phyloP scores from a whole-genome alignment of 2,113 vertebrate species.

The Gymnogyps californianus region DNA sequence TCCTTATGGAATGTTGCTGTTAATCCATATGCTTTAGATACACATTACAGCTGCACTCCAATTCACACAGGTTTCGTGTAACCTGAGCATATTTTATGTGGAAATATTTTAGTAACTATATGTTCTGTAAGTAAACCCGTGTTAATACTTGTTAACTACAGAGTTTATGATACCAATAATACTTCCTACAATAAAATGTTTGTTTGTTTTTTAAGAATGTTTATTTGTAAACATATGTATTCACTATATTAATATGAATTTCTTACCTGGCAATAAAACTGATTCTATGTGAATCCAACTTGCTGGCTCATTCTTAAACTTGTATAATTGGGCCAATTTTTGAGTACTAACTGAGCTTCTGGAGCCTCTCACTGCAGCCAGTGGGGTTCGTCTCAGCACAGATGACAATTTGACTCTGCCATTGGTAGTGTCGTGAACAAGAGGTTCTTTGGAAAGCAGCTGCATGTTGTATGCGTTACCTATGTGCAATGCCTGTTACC shows the following conservation, averaged over 20 bases:
- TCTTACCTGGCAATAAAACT: conserved; percentile 98
- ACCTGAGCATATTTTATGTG: conserved; percentile 81
- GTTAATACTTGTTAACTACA: conserved; percentile 85
- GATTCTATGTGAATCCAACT: conserved; percentile 76
- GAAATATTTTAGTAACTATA: conserved; percentile 86
- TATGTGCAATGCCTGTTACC: background rate
- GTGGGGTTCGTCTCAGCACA: background rate
- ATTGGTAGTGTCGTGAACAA: background rate
- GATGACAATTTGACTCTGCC: background rate
- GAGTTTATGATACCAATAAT: conserved; percentile 86
- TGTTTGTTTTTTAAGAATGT: conserved; percentile 87
- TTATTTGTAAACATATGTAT: conserved; percentile 95
- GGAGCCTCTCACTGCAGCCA: background rate
- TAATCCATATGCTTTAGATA: conserved; percentile 69
- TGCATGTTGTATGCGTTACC: background rate
- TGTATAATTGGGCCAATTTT: background rate
- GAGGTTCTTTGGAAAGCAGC: background rate
- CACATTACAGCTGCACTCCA: conserved; percentile 68
- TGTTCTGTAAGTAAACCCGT: conserved; percentile 86
- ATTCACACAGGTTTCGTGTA: conserved; percentile 71
- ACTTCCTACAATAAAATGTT: conserved; percentile 88
- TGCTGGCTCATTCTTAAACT: conserved; percentile 14
- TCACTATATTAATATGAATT: conserved; percentile 97
- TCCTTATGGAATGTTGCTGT: conserved; percentile 66
- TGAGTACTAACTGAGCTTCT: background rate